Percentiles rank a stretch among this genome's conserved stretches.
These are phyloP conservation scores for Mellilla xanthometata DNA, from an alignment of 2,888 invertebrate species.

Conservation along the genomic window DNA sequence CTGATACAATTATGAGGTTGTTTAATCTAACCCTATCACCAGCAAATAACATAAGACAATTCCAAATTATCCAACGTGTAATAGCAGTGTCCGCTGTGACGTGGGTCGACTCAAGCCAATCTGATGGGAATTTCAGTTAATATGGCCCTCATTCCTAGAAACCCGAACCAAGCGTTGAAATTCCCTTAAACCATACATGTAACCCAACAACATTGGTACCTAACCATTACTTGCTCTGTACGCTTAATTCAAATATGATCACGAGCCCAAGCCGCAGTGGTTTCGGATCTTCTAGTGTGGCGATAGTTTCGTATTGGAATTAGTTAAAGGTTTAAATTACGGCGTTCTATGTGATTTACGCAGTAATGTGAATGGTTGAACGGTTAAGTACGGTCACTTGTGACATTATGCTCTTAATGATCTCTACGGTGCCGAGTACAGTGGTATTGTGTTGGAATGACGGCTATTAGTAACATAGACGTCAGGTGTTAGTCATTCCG, in stretches of 20 bases:
- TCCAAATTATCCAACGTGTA: conserved; percentile 67
- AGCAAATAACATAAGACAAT: conserved; percentile 42
- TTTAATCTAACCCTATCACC: conserved; percentile 13
- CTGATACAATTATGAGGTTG: background rate
- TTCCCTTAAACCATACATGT: conserved; percentile 21
- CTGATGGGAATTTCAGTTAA: conserved; percentile 69
- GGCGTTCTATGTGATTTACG: conserved; percentile 24
- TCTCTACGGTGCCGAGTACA: background rate
- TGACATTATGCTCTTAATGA: conserved; percentile 23
- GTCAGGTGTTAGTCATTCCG: too few relatives aligned
- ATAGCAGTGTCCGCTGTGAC: conserved; percentile 71
- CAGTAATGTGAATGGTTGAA: conserved; percentile 28
- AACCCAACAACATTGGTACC: conserved; percentile 9
- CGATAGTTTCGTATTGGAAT: conserved; percentile 6
- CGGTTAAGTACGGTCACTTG: conserved; percentile 26
- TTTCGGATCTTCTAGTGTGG: conserved; percentile 3
- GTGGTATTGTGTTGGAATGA: conserved; percentile 9
- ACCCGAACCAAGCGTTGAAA: conserved; percentile 40
- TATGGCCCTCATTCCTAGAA: conserved; percentile 59
- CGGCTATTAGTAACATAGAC: conserved; percentile 12
- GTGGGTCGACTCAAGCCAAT: conserved; percentile 65
- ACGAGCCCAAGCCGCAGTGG: conserved; percentile 26
- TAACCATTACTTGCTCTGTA: conserved; percentile 28
- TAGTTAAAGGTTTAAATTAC: conserved; percentile 36
- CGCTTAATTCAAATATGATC: background rate